These are phyloP conservation scores for Siniperca undulata DNA, from an alignment of 2,797 vertebrate species.

Conservation along the genomic window DNA sequence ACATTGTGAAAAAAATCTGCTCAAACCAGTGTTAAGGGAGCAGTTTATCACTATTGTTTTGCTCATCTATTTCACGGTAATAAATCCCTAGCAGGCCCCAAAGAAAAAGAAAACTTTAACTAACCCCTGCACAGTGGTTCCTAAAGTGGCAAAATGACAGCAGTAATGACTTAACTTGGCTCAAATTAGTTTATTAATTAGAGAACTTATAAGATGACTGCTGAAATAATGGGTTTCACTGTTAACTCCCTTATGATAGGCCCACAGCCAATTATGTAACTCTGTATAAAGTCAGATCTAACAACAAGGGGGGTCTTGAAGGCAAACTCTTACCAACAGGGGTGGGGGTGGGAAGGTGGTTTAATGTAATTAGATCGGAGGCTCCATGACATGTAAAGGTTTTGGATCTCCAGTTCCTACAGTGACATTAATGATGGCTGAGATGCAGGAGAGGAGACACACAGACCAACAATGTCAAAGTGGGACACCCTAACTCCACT, in stretches of 20 bases:
- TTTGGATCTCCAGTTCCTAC: conserved; percentile 33
- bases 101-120: conserved; percentile 12
- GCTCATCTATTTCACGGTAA: conserved; percentile 48
- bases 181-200: neutral
- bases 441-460: conserved; percentile 58
- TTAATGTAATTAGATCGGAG: conserved; percentile 43
- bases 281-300: conserved; percentile 28
- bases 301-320: conserved; percentile 17
- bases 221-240: conserved; percentile 5
- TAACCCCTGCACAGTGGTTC: conserved; percentile 4
- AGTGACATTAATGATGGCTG: conserved; percentile 69
- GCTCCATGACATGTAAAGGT: conserved; percentile 37
- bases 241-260: neutral
- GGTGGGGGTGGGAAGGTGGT: conserved; percentile 30
- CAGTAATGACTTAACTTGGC: neutral
- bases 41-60: conserved; percentile 61
- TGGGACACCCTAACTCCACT: conserved; percentile 68
- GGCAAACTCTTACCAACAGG: conserved; percentile 30
- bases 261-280: conserved; percentile 22
- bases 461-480: conserved; percentile 67
- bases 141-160: neutral
- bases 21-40: conserved; percentile 34
- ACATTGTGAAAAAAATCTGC: conserved; percentile 55
- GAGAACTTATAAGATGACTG: neutral
- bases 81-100: conserved; percentile 43